Conservation (phyloP, 2,888 invertebrate species). For the Timema cristinae region DNA sequence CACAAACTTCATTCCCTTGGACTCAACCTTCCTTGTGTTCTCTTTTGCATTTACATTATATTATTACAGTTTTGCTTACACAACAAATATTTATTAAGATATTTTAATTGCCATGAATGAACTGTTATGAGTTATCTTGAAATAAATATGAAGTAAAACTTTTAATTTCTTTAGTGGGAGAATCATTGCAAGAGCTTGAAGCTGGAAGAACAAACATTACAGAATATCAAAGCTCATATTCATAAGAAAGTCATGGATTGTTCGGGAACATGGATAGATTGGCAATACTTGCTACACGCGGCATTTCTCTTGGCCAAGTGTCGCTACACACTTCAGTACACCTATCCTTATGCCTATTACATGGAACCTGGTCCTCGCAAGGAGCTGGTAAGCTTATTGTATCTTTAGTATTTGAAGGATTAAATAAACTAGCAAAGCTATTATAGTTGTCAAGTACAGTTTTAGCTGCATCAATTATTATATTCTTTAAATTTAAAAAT, state of each 20-base stretch:
- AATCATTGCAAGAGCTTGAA: conserved; percentile 97
- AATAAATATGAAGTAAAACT: conserved; percentile 42
- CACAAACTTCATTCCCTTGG: too few relatives aligned
- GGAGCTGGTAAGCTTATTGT: conserved; percentile 54
- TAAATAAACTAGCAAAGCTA: too few relatives aligned
- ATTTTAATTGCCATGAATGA: not conserved
- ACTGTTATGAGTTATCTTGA: not conserved
- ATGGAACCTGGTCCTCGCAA: conserved; percentile 92
- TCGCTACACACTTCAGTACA: conserved; percentile 97
- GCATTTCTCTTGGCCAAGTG: conserved; percentile 91
- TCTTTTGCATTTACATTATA: too few relatives aligned
- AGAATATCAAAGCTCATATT: conserved; percentile 83
- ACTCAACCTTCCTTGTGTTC: too few relatives aligned
- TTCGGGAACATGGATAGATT: conserved; percentile 99
- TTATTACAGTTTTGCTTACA: too few relatives aligned
- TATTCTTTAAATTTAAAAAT: too few relatives aligned
- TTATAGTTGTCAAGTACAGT: too few relatives aligned
- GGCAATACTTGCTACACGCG: conserved; percentile 97
- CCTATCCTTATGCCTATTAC: conserved; percentile 98
- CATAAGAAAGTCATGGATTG: conserved; percentile 94
- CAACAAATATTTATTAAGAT: not conserved
- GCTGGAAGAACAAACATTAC: conserved; percentile 91
- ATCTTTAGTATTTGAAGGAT: too few relatives aligned
- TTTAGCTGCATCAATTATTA: too few relatives aligned
- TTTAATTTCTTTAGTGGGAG: conserved; percentile 68